Percentiles rank a stretch among this genome's conserved stretches.
Conservation (phyloP, 2,888 invertebrate genomes). For the Andrena hattorfiana region DNA sequence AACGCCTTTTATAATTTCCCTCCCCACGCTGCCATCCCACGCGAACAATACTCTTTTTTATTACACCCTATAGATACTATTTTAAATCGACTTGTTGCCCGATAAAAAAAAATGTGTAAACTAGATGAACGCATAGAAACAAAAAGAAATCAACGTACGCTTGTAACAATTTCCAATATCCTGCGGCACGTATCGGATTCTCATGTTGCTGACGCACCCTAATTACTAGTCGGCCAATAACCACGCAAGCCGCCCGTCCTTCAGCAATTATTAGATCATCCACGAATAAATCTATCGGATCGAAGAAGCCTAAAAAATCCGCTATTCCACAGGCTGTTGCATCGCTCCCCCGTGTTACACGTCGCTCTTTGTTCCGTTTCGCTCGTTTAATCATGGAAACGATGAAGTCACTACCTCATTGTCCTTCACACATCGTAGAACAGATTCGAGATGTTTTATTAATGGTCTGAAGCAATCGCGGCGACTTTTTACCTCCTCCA, state of each 20-base stretch:
- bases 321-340: conserved; percentile 33
- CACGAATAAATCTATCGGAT: conserved; percentile 59
- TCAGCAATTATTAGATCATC: conserved; percentile 66
- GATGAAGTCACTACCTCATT: conserved; percentile 46
- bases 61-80: neutral
- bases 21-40: neutral
- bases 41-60: no score
- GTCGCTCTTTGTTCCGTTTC: conserved; percentile 17
- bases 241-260: conserved; percentile 42
- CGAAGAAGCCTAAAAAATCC: conserved; percentile 49
- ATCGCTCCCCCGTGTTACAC: conserved; percentile 5
- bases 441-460: conserved; percentile 36
- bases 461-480: conserved; percentile 19
- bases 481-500: neutral
- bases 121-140: neutral
- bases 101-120: neutral
- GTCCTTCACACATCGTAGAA: conserved; percentile 22
- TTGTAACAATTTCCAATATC: conserved; percentile 75
- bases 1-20: neutral
- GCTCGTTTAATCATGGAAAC: conserved; percentile 23
- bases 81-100: neutral
- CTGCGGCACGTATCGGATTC: conserved; percentile 80
- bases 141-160: conserved; percentile 70
- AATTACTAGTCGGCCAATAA: conserved; percentile 34
- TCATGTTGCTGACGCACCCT: conserved; percentile 71